Evolutionary conservation across 2,797 vertebrate genomes (phyloP).

Genomic region (Coccyzus lansbergi): DNA sequence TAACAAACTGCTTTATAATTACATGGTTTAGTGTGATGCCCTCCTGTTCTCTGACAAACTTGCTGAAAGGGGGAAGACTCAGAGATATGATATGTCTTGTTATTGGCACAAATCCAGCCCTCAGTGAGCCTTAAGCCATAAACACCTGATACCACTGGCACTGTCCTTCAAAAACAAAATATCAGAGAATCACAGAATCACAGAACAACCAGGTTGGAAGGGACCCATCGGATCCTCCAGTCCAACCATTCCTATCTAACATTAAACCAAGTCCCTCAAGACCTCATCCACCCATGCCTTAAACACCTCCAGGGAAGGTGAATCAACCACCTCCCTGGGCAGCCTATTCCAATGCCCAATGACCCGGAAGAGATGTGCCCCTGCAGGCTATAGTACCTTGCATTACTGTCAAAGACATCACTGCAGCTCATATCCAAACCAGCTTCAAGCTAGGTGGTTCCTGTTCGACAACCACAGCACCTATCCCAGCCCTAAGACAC

Average conservation of each 20-base stretch:
- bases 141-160: neutral
- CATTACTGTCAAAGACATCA: neutral
- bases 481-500: accelerated
- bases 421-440: neutral
- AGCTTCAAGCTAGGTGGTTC: neutral
- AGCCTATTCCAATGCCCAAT: too few relatives aligned
- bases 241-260: too few relatives aligned
- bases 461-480: accelerated
- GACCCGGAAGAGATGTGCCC: neutral
- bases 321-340: too few relatives aligned
- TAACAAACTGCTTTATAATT: neutral
- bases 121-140: neutral
- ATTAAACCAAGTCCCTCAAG: too few relatives aligned
- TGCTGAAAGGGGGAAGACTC: neutral
- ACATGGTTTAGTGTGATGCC: neutral
- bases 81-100: neutral
- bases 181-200: too few relatives aligned
- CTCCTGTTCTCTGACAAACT: neutral
- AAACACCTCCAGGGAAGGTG: too few relatives aligned
- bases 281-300: too few relatives aligned
- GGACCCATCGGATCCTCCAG: too few relatives aligned
- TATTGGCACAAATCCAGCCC: neutral
- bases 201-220: too few relatives aligned
- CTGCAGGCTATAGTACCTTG: neutral
- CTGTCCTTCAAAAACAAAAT: neutral